Percentiles rank a stretch among this genome's conserved stretches.
phyloP scores from a whole-genome alignment of 2,113 vertebrate genomes.

The Rhinoderma darwinii region DNA sequence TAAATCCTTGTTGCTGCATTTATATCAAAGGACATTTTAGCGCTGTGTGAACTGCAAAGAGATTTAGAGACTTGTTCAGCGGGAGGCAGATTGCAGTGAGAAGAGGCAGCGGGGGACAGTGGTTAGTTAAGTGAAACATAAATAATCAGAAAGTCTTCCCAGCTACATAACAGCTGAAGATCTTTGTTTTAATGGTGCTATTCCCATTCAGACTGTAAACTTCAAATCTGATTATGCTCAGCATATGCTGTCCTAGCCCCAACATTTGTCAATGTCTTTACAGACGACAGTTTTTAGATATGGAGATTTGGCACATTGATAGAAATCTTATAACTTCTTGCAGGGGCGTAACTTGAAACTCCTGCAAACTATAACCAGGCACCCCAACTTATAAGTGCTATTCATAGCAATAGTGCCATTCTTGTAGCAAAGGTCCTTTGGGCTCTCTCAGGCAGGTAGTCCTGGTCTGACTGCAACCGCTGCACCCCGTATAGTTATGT shows the following conservation, averaged over 20 bases:
- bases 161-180: conserved; percentile 25
- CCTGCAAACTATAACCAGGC: too few relatives aligned
- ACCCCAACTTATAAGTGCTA: too few relatives aligned
- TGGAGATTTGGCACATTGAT: neutral
- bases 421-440: too few relatives aligned
- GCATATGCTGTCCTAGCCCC: conserved; percentile 11
- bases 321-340: neutral
- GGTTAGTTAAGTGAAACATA: conserved; percentile 53
- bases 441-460: too few relatives aligned
- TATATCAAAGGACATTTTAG: neutral
- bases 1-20: neutral
- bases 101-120: conserved; percentile 19
- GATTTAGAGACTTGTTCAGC: neutral
- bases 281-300: neutral
- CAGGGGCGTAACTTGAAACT: neutral
- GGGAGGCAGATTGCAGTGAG: conserved; percentile 45
- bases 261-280: conserved; percentile 39
- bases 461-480: too few relatives aligned
- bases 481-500: too few relatives aligned
- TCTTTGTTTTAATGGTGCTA: conserved; percentile 33
- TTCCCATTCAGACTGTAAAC: conserved; percentile 12
- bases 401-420: too few relatives aligned
- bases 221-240: conserved; percentile 34
- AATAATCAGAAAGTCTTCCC: conserved; percentile 46
- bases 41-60: conserved; percentile 1